These are phyloP conservation scores for Bombyx huttoni DNA, from an alignment of 2,888 invertebrate species.

Conservation along the genomic window DNA sequence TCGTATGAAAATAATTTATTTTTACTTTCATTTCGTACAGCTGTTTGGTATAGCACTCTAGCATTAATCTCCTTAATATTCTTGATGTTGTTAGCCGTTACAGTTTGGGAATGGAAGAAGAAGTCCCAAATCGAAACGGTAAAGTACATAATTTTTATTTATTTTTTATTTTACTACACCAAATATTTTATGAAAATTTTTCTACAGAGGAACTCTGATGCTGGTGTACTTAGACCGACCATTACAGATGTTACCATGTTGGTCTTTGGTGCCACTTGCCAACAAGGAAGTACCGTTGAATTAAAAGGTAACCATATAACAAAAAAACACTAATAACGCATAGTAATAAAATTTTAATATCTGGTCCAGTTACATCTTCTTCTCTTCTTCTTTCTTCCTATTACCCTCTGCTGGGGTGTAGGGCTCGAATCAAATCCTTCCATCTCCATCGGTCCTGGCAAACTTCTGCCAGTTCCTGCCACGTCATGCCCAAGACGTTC, in stretches of 20 bases:
- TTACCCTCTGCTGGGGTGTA: no score
- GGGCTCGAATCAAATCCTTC: no score
- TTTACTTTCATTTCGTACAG: constrained; percentile 75
- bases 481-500: no score
- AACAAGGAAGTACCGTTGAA: constrained; percentile 72
- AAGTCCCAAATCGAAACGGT: constrained; percentile 15
- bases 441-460: no score
- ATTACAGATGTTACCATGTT: constrained; percentile 65
- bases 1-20: constrained; percentile 82
- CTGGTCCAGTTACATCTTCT: not conserved
- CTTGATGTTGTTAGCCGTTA: constrained; percentile 38
- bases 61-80: constrained; percentile 58
- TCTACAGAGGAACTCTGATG: constrained; percentile 31
- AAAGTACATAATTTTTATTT: constrained; percentile 3
- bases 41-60: constrained; percentile 76
- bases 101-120: constrained; percentile 55
- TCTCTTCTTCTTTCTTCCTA: no score
- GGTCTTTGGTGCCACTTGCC: constrained; percentile 74
- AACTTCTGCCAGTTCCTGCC: no score
- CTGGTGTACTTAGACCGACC: constrained; percentile 46
- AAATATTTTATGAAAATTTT: not conserved
- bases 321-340: not conserved
- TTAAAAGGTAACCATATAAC: constrained; percentile 33
- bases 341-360: not conserved
- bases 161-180: no score